Percentiles rank a stretch among this genome's conserved stretches.
phyloP scores from a whole-genome alignment of 2,888 invertebrate genomes.

The Zootermopsis nevadensis region DNA sequence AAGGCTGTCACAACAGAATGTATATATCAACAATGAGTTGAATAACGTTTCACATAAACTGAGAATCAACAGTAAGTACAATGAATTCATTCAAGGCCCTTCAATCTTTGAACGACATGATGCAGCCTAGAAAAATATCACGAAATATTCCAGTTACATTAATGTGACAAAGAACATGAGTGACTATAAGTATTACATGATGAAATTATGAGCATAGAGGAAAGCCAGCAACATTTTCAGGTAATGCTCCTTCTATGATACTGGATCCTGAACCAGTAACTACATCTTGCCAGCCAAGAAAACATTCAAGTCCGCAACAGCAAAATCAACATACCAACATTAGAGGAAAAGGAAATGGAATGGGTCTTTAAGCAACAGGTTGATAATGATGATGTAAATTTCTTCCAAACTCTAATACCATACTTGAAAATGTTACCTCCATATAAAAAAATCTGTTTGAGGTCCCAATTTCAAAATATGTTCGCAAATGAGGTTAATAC shows the following conservation, averaged over 20 bases:
- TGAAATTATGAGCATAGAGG: background rate
- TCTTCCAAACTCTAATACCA: background rate
- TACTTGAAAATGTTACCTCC: slow-evolving; percentile 4
- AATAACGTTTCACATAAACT: too few species aligned
- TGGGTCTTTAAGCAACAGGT: background rate
- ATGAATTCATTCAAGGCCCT: background rate
- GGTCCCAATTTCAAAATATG: background rate
- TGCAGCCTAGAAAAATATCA: background rate
- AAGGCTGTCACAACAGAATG: too few species aligned
- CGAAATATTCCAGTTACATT: background rate
- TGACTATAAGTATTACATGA: background rate
- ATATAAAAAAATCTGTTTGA: background rate
- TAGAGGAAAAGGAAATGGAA: background rate
- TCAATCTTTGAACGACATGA: background rate
- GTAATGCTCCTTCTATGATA: background rate
- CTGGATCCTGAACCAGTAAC: background rate
- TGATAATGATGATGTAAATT: background rate
- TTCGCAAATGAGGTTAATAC: background rate
- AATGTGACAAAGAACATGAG: too few species aligned
- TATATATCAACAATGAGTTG: too few species aligned
- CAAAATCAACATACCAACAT: background rate
- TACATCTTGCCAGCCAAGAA: background rate
- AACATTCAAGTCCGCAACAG: too few species aligned
- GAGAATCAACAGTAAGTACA: too few species aligned
- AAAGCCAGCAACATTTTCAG: background rate